phyloP scores from a whole-genome alignment of 2,113 vertebrate genomes.

The Menura novaehollandiae region DNA sequence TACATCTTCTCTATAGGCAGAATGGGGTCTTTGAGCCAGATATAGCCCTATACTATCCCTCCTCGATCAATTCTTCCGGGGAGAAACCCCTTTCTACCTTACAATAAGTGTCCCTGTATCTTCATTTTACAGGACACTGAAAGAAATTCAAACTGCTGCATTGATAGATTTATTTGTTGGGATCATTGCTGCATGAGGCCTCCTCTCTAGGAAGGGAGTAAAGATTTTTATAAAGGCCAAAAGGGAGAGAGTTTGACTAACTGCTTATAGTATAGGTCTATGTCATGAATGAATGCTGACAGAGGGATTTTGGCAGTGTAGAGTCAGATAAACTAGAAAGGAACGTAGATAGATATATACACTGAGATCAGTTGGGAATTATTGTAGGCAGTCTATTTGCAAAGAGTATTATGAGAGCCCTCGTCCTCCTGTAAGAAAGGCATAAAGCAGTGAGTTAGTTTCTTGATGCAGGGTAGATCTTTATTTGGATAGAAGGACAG shows the following conservation, averaged over 20 bases:
- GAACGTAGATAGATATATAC: not conserved
- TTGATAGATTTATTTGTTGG: not conserved
- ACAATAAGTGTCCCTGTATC: not conserved
- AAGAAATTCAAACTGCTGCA: not conserved
- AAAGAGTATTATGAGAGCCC: not conserved
- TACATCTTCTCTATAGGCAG: too few relatives aligned
- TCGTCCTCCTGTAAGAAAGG: not conserved
- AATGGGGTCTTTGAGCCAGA: too few relatives aligned
- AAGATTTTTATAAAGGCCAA: not conserved
- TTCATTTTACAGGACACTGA: not conserved
- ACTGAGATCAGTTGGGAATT: not conserved
- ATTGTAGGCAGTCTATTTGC: not conserved
- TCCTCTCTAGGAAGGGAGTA: not conserved
- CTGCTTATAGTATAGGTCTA: not conserved
- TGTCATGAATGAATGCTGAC: not conserved
- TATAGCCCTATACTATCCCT: too few relatives aligned
- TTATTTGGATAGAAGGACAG: not conserved
- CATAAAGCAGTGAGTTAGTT: not conserved
- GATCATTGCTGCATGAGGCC: not conserved
- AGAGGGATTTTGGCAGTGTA: not conserved
- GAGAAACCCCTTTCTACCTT: too few relatives aligned
- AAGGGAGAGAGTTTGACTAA: not conserved
- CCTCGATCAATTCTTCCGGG: too few relatives aligned
- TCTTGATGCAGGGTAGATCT: not conserved
- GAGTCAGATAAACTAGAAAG: not conserved